phyloP scores from a whole-genome alignment of 1,140 invertebrate species.

The Drosophila insularis region DNA sequence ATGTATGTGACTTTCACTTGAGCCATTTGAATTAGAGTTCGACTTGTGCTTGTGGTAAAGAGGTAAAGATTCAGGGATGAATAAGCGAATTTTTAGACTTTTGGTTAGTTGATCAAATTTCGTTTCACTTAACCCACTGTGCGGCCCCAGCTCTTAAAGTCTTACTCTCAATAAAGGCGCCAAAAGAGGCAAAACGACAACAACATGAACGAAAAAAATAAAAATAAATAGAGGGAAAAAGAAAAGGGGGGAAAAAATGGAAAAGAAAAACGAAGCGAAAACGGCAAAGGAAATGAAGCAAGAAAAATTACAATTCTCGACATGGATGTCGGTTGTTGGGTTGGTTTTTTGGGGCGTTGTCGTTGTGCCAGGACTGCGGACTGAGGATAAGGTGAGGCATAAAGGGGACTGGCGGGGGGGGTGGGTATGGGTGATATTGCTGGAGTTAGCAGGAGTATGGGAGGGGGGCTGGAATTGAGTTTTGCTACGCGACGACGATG shows the following conservation, averaged over 20 bases:
- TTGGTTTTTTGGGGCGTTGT: constrained; percentile 22
- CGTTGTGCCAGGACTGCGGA: constrained; percentile 28
- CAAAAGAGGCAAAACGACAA: constrained; percentile 41
- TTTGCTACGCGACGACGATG: constrained; percentile 36
- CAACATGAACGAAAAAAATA: constrained; percentile 25
- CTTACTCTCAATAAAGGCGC: constrained; percentile 55
- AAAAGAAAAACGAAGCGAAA: constrained; percentile 55
- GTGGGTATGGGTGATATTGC: constrained; percentile 13
- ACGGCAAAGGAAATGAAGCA: constrained; percentile 80
- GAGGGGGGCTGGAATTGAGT: constrained; percentile 49
- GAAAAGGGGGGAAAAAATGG: constrained; percentile 28
- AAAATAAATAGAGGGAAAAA: constrained; percentile 19
- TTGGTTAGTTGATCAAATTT: too few species aligned
- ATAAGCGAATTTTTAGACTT: too few species aligned
- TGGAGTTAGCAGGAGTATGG: neutral
- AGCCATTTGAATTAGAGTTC: too few species aligned
- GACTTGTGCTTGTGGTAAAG: too few species aligned
- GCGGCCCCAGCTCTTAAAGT: constrained; percentile 20
- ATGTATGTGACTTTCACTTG: too few species aligned
- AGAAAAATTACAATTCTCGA: constrained; percentile 79
- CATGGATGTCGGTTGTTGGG: constrained; percentile 40
- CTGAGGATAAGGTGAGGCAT: constrained; percentile 1
- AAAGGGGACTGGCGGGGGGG: neutral
- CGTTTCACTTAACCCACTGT: constrained; percentile 32
- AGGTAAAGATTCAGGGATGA: too few species aligned